These are phyloP conservation scores for Lepidocyrtoides sp. DNA, from an alignment of 2,888 invertebrate species.

Conservation along the genomic window DNA sequence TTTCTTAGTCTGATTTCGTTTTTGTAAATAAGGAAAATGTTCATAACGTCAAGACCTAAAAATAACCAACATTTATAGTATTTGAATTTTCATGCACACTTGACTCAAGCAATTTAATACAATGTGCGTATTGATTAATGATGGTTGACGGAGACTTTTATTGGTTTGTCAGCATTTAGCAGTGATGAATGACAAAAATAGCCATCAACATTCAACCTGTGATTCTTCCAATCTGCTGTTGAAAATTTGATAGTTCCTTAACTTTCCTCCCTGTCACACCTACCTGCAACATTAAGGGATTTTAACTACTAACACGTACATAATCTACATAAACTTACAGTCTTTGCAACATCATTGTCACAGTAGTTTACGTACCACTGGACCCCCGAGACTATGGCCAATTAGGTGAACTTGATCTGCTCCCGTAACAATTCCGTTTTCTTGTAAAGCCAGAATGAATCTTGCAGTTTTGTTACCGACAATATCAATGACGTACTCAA, in stretches of 20 bases:
- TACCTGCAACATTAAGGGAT: no score
- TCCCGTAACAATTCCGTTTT: not conserved
- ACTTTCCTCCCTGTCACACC: constrained; percentile 21
- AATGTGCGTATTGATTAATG: no score
- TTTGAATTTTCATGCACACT: no score
- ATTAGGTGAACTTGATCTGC: constrained; percentile 2
- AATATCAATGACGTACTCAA: not conserved
- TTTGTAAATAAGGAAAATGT: not conserved
- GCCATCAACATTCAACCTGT: not conserved
- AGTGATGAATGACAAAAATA: no score
- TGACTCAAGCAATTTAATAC: no score
- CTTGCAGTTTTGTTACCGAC: constrained; percentile 41
- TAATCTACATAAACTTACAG: no score
- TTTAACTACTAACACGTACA: no score
- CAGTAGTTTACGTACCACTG: no score
- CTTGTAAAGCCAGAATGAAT: not conserved
- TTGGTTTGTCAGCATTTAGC: no score
- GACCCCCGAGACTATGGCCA: constrained; percentile 20
- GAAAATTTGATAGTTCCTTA: not conserved
- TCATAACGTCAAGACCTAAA: constrained; percentile 26
- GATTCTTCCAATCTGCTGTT: constrained; percentile 2
- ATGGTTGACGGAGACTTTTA: no score
- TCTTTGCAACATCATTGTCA: no score
- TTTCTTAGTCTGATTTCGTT: not conserved
- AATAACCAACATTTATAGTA: no score